Conservation (phyloP, 2,888 invertebrate genomes). For the Nezara viridula region DNA sequence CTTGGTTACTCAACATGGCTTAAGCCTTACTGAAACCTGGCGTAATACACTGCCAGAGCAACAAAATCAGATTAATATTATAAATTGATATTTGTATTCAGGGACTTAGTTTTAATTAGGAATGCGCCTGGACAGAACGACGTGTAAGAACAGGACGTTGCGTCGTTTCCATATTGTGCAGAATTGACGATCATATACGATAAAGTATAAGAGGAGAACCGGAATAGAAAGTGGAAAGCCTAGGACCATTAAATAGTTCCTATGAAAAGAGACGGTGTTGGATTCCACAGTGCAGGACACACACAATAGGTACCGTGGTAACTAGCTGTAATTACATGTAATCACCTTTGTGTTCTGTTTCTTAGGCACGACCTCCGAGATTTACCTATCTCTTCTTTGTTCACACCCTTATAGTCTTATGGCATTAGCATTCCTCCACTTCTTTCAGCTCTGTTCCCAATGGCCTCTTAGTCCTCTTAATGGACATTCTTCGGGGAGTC, state of each 20-base stretch:
- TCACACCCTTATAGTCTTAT: slow-evolving; percentile 48
- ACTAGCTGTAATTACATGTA: slow-evolving; percentile 49
- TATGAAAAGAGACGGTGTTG: slow-evolving; percentile 26
- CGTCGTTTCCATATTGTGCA: not conserved
- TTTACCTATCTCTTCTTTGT: slow-evolving; percentile 51
- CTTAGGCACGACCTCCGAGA: slow-evolving; percentile 40
- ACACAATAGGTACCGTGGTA: slow-evolving; percentile 51
- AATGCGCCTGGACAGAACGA: not conserved
- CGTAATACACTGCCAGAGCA: not conserved
- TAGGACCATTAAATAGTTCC: not conserved
- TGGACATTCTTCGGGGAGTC: slow-evolving; percentile 9
- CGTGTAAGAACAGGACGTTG: too few relatives aligned
- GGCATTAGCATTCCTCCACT: slow-evolving; percentile 46
- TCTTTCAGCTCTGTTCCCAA: slow-evolving; percentile 34
- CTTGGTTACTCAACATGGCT: too few relatives aligned
- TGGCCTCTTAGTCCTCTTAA: slow-evolving; percentile 29
- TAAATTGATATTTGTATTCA: not conserved
- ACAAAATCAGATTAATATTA: not conserved
- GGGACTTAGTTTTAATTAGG: not conserved
- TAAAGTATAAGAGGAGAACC: not conserved
- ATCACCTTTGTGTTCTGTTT: slow-evolving; percentile 51
- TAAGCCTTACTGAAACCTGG: not conserved
- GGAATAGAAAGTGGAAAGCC: slow-evolving; percentile 43
- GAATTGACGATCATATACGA: not conserved
- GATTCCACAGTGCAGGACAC: slow-evolving; percentile 37